phyloP scores from a whole-genome alignment of 2,113 vertebrate genomes.

The Megalops atlanticus region DNA sequence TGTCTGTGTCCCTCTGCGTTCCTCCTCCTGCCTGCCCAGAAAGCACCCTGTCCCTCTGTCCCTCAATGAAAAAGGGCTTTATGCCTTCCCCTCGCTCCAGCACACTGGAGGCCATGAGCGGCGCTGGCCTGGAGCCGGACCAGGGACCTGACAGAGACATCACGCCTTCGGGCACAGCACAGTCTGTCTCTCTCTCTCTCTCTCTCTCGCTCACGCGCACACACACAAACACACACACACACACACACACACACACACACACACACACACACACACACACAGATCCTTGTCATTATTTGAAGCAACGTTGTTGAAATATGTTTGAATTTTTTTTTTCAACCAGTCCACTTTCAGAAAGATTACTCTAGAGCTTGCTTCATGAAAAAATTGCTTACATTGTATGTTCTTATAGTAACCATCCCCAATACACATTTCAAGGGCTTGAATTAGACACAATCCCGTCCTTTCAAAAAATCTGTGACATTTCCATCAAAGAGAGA shows the following conservation, averaged over 20 bases:
- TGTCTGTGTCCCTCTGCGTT: neutral
- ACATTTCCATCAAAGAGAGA: too few relatives aligned
- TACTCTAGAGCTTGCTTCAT: too few relatives aligned
- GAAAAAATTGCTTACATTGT: neutral
- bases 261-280: too few relatives aligned
- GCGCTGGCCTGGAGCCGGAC: neutral
- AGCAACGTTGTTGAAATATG: too few relatives aligned
- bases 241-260: too few relatives aligned
- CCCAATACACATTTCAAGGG: neutral
- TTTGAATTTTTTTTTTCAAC: too few relatives aligned
- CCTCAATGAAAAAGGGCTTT: conserved; percentile 7
- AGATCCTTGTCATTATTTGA: too few relatives aligned
- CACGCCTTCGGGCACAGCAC: neutral
- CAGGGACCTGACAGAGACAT: conserved; percentile 12
- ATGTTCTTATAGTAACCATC: neutral
- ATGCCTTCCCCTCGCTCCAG: neutral
- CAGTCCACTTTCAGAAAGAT: too few relatives aligned
- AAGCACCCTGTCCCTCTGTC: neutral
- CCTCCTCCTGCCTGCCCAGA: conserved; percentile 1
- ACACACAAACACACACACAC: neutral
- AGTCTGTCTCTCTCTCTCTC: neutral
- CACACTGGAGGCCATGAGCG: neutral
- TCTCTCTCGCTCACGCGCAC: neutral
- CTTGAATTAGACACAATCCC: too few relatives aligned
- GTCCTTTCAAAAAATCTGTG: too few relatives aligned